Evolutionary conservation across 2,888 invertebrate genomes (phyloP), one percentile per base, ranked within the genome.

Genomic region (Listrodromus nycthemerus): DNA sequence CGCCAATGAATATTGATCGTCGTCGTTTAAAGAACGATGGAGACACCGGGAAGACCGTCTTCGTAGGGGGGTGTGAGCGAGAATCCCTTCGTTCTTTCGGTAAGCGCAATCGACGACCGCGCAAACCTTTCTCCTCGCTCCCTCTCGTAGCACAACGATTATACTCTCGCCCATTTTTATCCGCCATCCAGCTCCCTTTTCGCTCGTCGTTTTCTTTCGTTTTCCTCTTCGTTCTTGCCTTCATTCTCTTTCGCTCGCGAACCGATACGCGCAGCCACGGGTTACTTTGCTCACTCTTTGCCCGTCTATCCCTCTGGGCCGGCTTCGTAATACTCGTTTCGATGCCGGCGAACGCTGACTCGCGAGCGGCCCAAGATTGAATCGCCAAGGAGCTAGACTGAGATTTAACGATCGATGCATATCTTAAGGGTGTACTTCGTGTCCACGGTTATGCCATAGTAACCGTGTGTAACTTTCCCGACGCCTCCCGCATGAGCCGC

Each of bases 381-480:
- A 84, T 81, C 50, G 67, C 80, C 30, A 66, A 58, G n/a, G 58
- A n/a, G 69, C 30, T 52, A 81, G 77, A 67, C 63, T 37, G 67
- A 78, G 75, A 81, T 84, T 78, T 81, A 84, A 81, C 81, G 70
- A 65, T 33, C 66, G 81, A 84, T 81, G 75, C 66, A 81, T 84
- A 81, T 80, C 77, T 80, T 66, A 61, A 81, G 74, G 69, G 70
- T 33, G 70, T 75, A 79, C 78, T 75, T 69, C 65, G 58, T 55
- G 27, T 33, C 50, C 41, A 61, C 30, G 65, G 70, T 81, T 66
- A 78, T 65, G 74, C 45, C 71, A 78, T 21, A 65, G 78, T 70
- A 45, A 45, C 13, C 41, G 41, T 66, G 70, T 58, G 75, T 70
- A 81, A 84, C 75, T 74, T 45, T 61, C 45, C 30, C 55, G 78